Evolutionary conservation across 1,140 invertebrate species (phyloP).

Genomic region (Drosophila gunungcola): DNA sequence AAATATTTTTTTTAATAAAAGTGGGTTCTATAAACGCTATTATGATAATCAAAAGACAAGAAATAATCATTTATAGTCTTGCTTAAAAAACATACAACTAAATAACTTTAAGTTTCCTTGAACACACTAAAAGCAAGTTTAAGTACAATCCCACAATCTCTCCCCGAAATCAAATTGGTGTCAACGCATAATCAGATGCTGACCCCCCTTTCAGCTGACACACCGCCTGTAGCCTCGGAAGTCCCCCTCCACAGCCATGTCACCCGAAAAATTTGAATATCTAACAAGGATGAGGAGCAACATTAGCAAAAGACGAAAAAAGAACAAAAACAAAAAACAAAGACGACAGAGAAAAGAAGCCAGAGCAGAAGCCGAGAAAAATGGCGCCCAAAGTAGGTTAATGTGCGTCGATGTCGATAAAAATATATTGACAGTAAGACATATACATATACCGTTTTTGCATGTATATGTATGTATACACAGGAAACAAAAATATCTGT

Average conservation of each 20-base stretch:
- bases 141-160: slow-evolving; percentile 18
- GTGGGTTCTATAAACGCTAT: too few relatives aligned
- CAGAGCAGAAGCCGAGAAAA: slow-evolving; percentile 28
- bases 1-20: too few relatives aligned
- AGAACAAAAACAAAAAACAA: slow-evolving; percentile 7
- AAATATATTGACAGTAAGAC: slow-evolving; percentile 50
- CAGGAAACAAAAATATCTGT: not conserved
- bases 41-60: too few relatives aligned
- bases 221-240: not conserved
- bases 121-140: not conserved
- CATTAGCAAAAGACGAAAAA: slow-evolving; percentile 32
- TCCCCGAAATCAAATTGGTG: slow-evolving; percentile 48
- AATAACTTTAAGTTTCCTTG: not conserved
- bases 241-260: slow-evolving; percentile 21
- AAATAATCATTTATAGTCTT: too few relatives aligned
- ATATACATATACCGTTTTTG: slow-evolving; percentile 11
- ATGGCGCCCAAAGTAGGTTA: slow-evolving; percentile 75
- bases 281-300: slow-evolving; percentile 69
- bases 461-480: not conserved
- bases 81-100: not conserved
- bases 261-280: slow-evolving; percentile 67
- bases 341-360: not conserved
- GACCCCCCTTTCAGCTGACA: slow-evolving; percentile 27
- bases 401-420: slow-evolving; percentile 75
- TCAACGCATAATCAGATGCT: slow-evolving; percentile 66